Evolutionary conservation across 2,113 vertebrate species (phyloP), one percentile per base, ranked within the genome.

Genomic region (Glaucomys volans): DNA sequence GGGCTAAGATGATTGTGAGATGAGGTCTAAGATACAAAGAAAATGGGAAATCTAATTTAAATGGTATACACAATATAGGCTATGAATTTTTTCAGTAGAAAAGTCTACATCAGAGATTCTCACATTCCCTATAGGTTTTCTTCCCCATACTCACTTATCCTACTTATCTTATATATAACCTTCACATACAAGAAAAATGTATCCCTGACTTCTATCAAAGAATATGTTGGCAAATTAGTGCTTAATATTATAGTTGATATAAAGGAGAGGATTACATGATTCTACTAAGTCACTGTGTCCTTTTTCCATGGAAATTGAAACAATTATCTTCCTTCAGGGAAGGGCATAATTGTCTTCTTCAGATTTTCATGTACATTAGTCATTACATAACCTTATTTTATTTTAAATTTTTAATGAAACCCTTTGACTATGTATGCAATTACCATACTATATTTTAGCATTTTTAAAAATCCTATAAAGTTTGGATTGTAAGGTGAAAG

Each of bases 21-120:
- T 95, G 26, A 74, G 4, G 8, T 81, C 67, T 93, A 77, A 66
- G 47, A 69, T 80, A 85, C 8, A 8, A 72, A 57, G 32, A 30
- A 71, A 89, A 35, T 76, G 3, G 24, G 7, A 37, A 66, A 90
- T 83, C 69, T 90, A 69, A 96, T 87, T 75, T 90, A 69, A 96
- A 72, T 44, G 28, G 2, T 35, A 14, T 77, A 35, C 52, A n/a
- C 13, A 52, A 37, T 42, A 59, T 4, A 66, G 2, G 2, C 12
- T 32, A 1, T 37, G 37, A 50, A 57, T 26, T 79, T 59, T 59
- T 87, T 77, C 24, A 62, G 14, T 74, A 83, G 28, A 72, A 92
- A 79, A 22, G 22, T 57, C 44, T 79, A 44, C 7, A n/a, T 72
- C 17, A 87, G 28, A 9, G 93, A 67, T 74, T 86, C 9, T 42